phyloP scores from a whole-genome alignment of 2,113 vertebrate species.

The Gallinago undulata region DNA sequence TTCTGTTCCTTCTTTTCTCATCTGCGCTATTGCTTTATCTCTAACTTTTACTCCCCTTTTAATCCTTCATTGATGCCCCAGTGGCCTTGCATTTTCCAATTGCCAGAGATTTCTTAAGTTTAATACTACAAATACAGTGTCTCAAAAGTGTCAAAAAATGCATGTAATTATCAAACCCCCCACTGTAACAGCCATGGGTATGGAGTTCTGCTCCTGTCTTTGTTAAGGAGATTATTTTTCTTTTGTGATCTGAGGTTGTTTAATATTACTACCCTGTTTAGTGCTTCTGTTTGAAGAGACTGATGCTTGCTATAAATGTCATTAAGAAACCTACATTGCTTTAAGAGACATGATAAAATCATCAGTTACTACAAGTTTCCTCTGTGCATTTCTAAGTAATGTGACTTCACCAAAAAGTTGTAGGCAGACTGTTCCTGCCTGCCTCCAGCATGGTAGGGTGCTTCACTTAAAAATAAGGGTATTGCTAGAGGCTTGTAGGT shows the following conservation, averaged over 20 bases:
- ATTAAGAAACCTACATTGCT: not conserved
- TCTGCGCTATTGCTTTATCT: not conserved
- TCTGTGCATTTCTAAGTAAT: not conserved
- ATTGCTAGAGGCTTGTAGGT: not conserved
- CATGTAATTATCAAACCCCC: not conserved
- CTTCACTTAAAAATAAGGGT: not conserved
- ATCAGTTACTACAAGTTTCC: not conserved
- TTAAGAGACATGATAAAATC: not conserved
- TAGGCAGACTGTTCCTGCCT: not conserved
- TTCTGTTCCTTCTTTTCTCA: constrained; percentile 11
- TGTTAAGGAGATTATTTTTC: not conserved
- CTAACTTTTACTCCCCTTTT: not conserved
- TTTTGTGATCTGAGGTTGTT: not conserved
- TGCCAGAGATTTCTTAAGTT: not conserved
- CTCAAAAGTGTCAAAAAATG: not conserved
- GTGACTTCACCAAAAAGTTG: not conserved
- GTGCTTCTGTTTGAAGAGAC: not conserved
- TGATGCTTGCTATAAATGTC: not conserved
- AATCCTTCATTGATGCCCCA: not conserved
- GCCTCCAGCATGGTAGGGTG: not conserved
- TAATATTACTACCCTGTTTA: not conserved
- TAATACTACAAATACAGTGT: not conserved
- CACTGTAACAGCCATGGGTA: not conserved
- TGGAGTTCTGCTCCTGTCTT: not conserved
- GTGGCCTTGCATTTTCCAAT: not conserved